Evolutionary conservation across 2,113 vertebrate genomes (phyloP), one percentile per base, ranked within the genome.

Genomic region (Corythaeola cristata): DNA sequence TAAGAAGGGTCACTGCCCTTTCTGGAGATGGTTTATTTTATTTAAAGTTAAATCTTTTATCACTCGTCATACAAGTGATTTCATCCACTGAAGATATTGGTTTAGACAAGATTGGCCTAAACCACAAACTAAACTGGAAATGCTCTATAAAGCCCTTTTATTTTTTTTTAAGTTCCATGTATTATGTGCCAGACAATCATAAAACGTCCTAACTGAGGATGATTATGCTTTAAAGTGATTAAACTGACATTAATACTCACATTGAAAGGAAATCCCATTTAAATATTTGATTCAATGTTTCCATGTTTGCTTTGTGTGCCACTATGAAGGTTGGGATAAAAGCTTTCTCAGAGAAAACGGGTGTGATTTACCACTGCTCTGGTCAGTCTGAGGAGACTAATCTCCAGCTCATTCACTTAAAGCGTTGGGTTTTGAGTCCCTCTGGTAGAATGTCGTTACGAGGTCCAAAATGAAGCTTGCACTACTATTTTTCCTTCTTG

Each of bases 11-110:
- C 18, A 37, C 28, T 87, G 64, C 24, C 24, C n/a, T 82, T 87
- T 82, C 74, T 91, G 62, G 11, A 66, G 8, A n/a, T 20, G 7
- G 37, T 15, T 2, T 56, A 35, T 77, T 92, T 84, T 86, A 44
- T 21, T 24, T 56, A 63, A 83, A 92, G 16, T 8, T 84, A 11
- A n/a, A 14, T 56, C 76, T 35, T 73, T 77, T 49, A 44, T 22
- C 0, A 0, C 6, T 35, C 0, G 0, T 39, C 15, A 14, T 19
- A 11, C 0, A 1, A 27, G 6, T 35, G 19, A 53, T 76, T 87
- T 73, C 3, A 59, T 74, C 32, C 20, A 24, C 22, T 88, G 41
- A 55, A 80, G 30, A 10, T 52, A 39, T 0, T 74, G 22, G 3
- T 68, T 68, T 91, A 64, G 16, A 35, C 10, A 56, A 50, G 32